Conservation (phyloP, 2,888 invertebrate genomes). For the Nomada ruficornis region DNA sequence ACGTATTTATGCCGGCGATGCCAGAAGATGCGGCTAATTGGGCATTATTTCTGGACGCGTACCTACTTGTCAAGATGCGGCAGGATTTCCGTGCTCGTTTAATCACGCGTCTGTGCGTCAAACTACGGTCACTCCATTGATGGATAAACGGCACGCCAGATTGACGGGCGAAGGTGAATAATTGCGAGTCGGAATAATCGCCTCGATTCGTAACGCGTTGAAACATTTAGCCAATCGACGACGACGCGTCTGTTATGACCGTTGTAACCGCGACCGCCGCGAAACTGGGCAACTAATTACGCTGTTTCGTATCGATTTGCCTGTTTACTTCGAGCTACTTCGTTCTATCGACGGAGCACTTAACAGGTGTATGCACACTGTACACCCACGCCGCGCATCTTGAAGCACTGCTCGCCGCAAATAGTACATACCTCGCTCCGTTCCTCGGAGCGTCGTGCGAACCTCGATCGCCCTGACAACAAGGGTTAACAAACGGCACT, state of each 20-base stretch:
- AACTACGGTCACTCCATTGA: slow-evolving; percentile 12
- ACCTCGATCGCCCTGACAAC: not conserved
- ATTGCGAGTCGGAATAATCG: slow-evolving; percentile 6
- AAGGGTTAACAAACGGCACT: slow-evolving; percentile 52
- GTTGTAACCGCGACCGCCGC: no score
- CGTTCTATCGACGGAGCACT: not conserved
- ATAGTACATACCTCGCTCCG: no score
- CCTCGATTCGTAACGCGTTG: not conserved
- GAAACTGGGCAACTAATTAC: not conserved
- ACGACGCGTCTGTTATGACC: no score
- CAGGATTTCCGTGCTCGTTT: slow-evolving; percentile 25
- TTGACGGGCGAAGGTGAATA: slow-evolving; percentile 22
- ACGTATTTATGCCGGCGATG: slow-evolving; percentile 49
- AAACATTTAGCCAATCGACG: not conserved
- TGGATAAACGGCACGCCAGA: slow-evolving; percentile 10
- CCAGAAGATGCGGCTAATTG: slow-evolving; percentile 40
- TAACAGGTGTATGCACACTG: no score
- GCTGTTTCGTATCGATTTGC: slow-evolving; percentile 7
- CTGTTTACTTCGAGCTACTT: not conserved
- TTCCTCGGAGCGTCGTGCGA: not conserved
- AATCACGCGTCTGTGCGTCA: slow-evolving; percentile 38
- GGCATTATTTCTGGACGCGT: slow-evolving; percentile 36
- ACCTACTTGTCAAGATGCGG: slow-evolving; percentile 1
- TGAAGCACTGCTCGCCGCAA: no score
- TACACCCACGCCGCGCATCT: no score